These are phyloP conservation scores for Mormyrus iriodes DNA, from an alignment of 2,113 vertebrate genomes.

Conservation along the genomic window DNA sequence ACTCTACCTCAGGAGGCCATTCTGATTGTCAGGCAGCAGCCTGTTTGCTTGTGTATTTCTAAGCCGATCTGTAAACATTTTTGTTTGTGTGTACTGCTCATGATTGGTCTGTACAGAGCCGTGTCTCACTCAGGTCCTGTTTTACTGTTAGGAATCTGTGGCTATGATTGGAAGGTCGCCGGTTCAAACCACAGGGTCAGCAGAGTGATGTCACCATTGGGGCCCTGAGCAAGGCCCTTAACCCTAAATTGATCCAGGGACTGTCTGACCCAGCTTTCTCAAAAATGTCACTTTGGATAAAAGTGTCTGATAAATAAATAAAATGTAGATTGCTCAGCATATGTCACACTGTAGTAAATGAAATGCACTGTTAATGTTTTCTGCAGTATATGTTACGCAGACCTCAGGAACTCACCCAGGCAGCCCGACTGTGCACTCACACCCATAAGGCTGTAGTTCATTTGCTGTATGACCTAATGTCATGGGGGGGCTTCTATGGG, in stretches of 20 bases:
- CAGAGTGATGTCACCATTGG: neutral
- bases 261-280: neutral
- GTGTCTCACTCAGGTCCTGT: neutral
- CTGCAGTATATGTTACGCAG: neutral
- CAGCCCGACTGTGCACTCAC: neutral
- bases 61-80: neutral
- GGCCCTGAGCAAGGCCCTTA: neutral
- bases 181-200: neutral
- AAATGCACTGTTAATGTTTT: neutral
- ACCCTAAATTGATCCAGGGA: neutral
- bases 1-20: too few species aligned
- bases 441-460: neutral
- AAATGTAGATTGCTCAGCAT: neutral
- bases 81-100: neutral
- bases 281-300: neutral
- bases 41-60: neutral
- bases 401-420: neutral
- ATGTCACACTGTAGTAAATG: neutral
- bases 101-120: neutral
- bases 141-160: neutral
- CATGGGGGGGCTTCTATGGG: neutral
- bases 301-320: neutral
- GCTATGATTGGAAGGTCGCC: neutral
- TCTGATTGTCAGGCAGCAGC: neutral
- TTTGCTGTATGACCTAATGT: neutral